A percentile compares a stretch with the other conserved stretches of the same genome.
These are phyloP conservation scores for Diuraphis noxia DNA, from an alignment of 1,140 invertebrate genomes.

Conservation along the genomic window DNA sequence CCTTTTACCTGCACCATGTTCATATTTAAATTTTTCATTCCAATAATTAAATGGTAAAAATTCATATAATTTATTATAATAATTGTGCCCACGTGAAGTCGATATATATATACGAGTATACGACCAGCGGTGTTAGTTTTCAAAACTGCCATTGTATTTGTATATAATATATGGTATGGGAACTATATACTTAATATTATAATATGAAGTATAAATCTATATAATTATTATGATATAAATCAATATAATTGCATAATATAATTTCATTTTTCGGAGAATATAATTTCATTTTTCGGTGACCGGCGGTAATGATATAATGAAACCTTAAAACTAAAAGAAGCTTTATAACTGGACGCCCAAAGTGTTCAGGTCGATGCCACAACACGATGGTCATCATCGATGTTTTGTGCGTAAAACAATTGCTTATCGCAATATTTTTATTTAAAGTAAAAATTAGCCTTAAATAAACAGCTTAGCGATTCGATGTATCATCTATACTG, in stretches of 20 bases:
- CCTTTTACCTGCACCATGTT: not conserved
- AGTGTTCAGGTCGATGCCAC: not conserved
- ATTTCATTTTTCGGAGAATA: not conserved
- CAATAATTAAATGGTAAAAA: not conserved
- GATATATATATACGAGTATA: not conserved
- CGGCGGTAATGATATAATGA: not conserved
- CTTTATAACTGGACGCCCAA: not conserved
- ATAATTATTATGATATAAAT: not conserved
- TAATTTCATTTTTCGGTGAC: too few species aligned
- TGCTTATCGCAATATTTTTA: not conserved
- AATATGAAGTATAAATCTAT: not conserved
- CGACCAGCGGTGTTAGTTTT: too few species aligned
- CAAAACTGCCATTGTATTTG: too few species aligned
- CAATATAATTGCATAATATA: not conserved
- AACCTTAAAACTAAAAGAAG: constrained; percentile 30
- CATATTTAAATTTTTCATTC: not conserved
- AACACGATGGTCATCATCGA: not conserved
- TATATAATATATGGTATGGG: not conserved
- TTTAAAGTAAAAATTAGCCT: not conserved
- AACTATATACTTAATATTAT: not conserved
- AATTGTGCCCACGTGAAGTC: not conserved
- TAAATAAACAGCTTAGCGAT: not conserved
- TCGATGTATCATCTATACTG: not conserved
- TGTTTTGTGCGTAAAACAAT: not conserved
- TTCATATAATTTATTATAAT: not conserved